Base-by-base conservation (phyloP, 2,113 vertebrate genomes). In the Rhombomys opimus region DNA sequence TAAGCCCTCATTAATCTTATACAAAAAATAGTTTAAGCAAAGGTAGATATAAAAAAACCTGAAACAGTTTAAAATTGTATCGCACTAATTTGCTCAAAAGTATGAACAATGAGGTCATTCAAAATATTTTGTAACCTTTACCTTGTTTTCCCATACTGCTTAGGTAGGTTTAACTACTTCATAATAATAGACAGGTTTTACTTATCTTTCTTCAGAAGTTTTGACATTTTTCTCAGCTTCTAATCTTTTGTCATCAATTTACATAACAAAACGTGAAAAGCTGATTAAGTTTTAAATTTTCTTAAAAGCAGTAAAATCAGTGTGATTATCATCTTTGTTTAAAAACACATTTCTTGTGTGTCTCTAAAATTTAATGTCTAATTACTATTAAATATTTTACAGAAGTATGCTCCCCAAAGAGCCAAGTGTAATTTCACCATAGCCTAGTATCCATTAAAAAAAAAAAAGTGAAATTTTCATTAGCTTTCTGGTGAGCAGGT, bases 241-340 rank as follows among this genome's bases (percentile, higher is more conserved):
- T 98, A 98, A 97, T 98, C 82, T 80, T 96, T 90, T 98, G 63
- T 95, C 75, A 96, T 93, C 87, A 97, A 65, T 95, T 86, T 98
- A 97, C 98, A 97, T 98, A 98, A 97, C 96, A 92, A 97, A 35
- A 95, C 59, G 86, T 63, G 50, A 90, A 95, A 93, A 97, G 84
- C 90, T 98, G 97, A 98, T 98, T 98, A 98, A 98, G 87, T 96
- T 96, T 91, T 93, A 97, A 97, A 63, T 96, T 98, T 54, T 90
- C 80, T 97, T 97, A 94, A 97, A 98, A 97, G 95, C 95, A 97
- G 95, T 85, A 96, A 41, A 38, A 98, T 97, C 95, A 0, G 95
- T 98, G 90, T 12, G n/a, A 96, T 91, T 82, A 94, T 92, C 54
- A 91, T 85, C 11, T 96, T 87, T 81, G 89, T 97, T 97, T 96